Base-by-base conservation (phyloP, 1,140 invertebrate genomes). In the Mamestra configurata region DNA sequence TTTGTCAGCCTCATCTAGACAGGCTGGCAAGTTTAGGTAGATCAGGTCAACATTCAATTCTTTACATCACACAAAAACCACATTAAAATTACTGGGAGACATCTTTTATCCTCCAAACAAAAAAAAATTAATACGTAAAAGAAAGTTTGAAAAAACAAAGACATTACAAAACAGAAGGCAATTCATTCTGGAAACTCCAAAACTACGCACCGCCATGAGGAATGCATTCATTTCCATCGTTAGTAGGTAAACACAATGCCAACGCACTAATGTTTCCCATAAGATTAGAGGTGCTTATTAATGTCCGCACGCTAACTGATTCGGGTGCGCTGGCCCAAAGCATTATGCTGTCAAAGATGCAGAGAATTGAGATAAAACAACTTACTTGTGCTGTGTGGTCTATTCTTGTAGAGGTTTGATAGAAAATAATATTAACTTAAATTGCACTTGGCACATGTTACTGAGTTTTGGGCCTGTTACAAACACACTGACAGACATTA, bases 191-290 rank as follows among this genome's bases (percentile, higher is more conserved):
- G 20, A 40, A 66, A 40, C 7, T 66, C 35, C n/a, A 40, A 40
- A 20, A 22, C 53, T 24, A 49, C 15, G 1, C 22, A 4, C 4
- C 11, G 22, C 53, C 10, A 37, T 61, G 40, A 46, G 40, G 40
- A 15, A 70, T 70, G 66, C 66, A 70, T 70, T 70, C 49, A 70
- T 70, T 70, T 70, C 61, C 61, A 66, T 43, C 66, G 24, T 46
- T 70, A 68, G 20, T 24, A 20, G 18, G 1, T 24, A 24, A 55
- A 55, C 40, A 70, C 66, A 70, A 70, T 49, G 13, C 7, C 7
- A 49, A 5, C 20, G 27, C 11, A 64, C 35, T 64, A 18, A 4
- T 35, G 66, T 70, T 70, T 70, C 66, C 22, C 66, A 49, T 70
- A 70, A 49, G 40, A 70, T 70, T 27, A 49, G 66, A 70, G 24